These are phyloP conservation scores for Malthinus flaveolus DNA, from an alignment of 2,888 invertebrate species.

Conservation along the genomic window DNA sequence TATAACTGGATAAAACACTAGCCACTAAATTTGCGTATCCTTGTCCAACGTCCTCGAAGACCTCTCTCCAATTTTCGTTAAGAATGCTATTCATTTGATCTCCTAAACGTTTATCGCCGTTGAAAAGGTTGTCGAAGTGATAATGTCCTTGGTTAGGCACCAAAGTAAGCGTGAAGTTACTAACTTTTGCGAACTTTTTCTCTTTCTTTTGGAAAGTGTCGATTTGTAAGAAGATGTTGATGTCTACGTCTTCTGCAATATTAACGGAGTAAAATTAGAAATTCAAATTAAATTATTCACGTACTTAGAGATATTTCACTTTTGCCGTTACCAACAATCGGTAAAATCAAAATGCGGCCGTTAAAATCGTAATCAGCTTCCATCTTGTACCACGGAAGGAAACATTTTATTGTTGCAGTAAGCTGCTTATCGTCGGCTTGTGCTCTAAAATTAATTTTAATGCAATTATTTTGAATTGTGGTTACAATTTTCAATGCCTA, in stretches of 20 bases:
- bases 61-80: slow-evolving; percentile 48
- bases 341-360: slow-evolving; percentile 66
- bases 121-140: slow-evolving; percentile 67
- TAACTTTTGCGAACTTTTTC: background rate
- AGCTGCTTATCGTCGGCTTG: background rate
- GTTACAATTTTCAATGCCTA: slow-evolving; percentile 43
- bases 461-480: no score
- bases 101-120: slow-evolving; percentile 45
- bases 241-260: background rate
- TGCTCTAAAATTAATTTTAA: background rate
- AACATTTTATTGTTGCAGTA: slow-evolving; percentile 54
- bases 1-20: background rate
- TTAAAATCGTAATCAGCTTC: slow-evolving; percentile 67
- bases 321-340: slow-evolving; percentile 66
- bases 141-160: background rate
- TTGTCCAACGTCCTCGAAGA: slow-evolving; percentile 57
- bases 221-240: slow-evolving; percentile 53
- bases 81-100: slow-evolving; percentile 49
- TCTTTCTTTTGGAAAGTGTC: slow-evolving; percentile 55
- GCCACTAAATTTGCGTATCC: slow-evolving; percentile 66
- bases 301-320: slow-evolving; percentile 67
- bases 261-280: no score
- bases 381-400: slow-evolving; percentile 63
- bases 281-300: background rate
- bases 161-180: background rate